Evolutionary conservation across 2,797 vertebrate genomes (phyloP).

Genomic region (Delichon dasypus): DNA sequence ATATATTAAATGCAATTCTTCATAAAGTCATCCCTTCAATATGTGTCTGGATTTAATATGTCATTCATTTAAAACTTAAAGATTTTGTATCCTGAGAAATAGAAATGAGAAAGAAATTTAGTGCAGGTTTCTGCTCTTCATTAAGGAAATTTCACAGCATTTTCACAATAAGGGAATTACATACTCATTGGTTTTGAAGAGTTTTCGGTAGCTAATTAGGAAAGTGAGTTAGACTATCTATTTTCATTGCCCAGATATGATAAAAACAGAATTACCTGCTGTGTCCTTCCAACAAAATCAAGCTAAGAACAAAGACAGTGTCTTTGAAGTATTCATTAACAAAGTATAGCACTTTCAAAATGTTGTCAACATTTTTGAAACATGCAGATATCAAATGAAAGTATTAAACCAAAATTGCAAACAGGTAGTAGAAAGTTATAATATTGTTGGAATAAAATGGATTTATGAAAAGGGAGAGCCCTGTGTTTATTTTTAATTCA

Average conservation of each 20-base stretch:
- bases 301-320: background rate
- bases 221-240: background rate
- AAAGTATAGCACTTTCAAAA: background rate
- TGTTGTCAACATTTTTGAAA: background rate
- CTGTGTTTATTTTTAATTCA: background rate
- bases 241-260: background rate
- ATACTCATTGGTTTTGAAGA: background rate
- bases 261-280: background rate
- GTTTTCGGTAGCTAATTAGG: background rate
- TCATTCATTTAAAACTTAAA: background rate
- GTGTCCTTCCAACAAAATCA: background rate
- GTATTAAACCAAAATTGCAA: background rate
- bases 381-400: background rate
- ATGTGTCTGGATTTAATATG: background rate
- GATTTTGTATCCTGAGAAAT: background rate
- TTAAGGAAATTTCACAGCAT: background rate
- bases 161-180: background rate
- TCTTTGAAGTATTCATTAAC: background rate
- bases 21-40: background rate
- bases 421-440: background rate
- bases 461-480: background rate
- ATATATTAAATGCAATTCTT: background rate
- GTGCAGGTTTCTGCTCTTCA: background rate
- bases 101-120: background rate
- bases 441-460: background rate